Conservation (phyloP, 2,797 vertebrate genomes). For the Sebastes glaucus region DNA sequence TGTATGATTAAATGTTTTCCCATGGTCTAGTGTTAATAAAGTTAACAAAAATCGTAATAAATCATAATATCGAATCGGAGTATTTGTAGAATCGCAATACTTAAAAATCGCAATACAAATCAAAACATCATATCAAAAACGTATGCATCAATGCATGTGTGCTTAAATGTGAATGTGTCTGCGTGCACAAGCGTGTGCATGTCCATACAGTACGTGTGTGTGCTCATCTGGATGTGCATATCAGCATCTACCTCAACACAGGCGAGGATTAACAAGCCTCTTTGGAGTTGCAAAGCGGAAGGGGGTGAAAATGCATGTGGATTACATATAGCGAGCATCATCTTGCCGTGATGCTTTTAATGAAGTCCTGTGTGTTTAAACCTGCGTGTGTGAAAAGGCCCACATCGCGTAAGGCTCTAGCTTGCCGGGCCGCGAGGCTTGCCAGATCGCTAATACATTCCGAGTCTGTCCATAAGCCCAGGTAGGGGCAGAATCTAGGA, state of each 20-base stretch:
- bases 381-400: conserved; percentile 50
- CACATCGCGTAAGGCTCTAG: not conserved
- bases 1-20: too few relatives aligned
- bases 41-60: too few relatives aligned
- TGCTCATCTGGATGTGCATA: conserved; percentile 1
- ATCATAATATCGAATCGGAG: too few relatives aligned
- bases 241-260: conserved; percentile 31
- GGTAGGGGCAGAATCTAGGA: conserved; percentile 62
- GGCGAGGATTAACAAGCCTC: conserved; percentile 66
- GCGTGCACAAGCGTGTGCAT: not conserved
- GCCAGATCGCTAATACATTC: conserved; percentile 53
- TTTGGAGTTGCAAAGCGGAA: conserved; percentile 50
- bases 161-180: not conserved
- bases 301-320: conserved; percentile 53
- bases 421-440: conserved; percentile 28
- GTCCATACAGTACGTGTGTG: not conserved
- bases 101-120: too few relatives aligned
- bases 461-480: conserved; percentile 39
- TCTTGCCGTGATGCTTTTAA: conserved; percentile 68
- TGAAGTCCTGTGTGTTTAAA: conserved; percentile 74
- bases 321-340: conserved; percentile 63
- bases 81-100: too few relatives aligned
- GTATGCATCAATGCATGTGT: not conserved
- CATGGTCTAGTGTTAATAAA: too few relatives aligned
- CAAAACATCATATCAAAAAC: not conserved